phyloP scores from a whole-genome alignment of 2,113 vertebrate species.

The Sardina pilchardus region DNA sequence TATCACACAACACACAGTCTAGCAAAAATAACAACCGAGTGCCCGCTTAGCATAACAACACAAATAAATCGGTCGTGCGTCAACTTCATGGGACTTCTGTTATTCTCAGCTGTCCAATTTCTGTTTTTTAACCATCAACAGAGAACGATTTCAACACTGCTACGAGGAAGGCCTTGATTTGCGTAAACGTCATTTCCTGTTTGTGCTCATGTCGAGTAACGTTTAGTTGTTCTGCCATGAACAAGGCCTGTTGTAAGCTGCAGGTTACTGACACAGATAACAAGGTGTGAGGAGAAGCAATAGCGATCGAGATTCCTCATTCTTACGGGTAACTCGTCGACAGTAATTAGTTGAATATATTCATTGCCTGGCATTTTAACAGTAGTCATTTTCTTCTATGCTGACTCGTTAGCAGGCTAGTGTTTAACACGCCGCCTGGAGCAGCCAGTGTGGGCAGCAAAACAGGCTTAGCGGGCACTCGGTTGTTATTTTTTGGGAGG shows the following conservation, averaged over 20 bases:
- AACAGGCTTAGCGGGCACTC: conserved; percentile 57
- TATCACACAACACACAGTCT: too few relatives aligned
- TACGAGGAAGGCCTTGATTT: conserved; percentile 10
- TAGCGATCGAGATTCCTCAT: conserved; percentile 5
- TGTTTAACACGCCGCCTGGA: conserved; percentile 46
- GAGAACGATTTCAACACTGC: neutral
- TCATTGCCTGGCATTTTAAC: conserved; percentile 5
- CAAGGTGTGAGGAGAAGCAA: neutral
- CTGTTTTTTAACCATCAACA: neutral
- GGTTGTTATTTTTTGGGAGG: conserved; percentile 51
- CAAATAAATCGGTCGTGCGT: neutral
- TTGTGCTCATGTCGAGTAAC: conserved; percentile 56
- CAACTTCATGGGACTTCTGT: neutral
- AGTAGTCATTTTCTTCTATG: conserved; percentile 15
- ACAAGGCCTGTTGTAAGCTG: conserved; percentile 43
- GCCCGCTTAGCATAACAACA: neutral
- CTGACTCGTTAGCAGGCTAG: conserved; percentile 29
- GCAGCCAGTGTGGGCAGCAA: conserved; percentile 53
- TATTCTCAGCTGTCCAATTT: neutral
- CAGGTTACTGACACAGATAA: conserved; percentile 10
- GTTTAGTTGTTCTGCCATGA: conserved; percentile 53
- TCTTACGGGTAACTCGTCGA: neutral
- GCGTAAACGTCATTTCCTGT: conserved; percentile 71
- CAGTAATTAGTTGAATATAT: neutral
- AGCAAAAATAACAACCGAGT: too few relatives aligned